Evolutionary conservation across 2,888 invertebrate species (phyloP), one percentile per base, ranked within the genome.

Genomic region (Protonemura montana): DNA sequence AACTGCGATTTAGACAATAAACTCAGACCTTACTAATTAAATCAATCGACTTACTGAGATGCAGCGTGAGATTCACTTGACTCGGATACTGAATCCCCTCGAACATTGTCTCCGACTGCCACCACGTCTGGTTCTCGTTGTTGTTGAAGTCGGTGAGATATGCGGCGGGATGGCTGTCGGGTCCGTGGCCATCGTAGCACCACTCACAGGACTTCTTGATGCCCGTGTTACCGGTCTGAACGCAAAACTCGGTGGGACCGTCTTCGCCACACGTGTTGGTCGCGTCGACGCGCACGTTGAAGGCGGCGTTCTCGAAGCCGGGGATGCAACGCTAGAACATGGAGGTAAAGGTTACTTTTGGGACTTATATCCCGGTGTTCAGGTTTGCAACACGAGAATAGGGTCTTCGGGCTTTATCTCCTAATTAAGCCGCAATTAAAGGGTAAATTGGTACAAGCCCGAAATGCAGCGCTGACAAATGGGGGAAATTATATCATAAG

Each of bases 91-190:
- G 97, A 86, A 98, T 95, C 30, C 96, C 96, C 90, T 99, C 98
- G 90, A 94, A 94, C 98, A 99, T 98, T 0, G 99, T 99, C 91
- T 99, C 98, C 0, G 98, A 98, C 91, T 98, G 98, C 98, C 98
- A 98, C 97, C 98, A 98, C 0, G 98, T 98, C 89, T 96, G 95
- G 90, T 97, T 97, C 89, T 97, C 96, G 88, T 95, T 95, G 91
- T 97, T 97, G 91, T 98, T 97, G 89, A 94, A 94, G 91, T 99
- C 99, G 1, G 99, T 99, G 89, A 99, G 93, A 91, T 94, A 97
- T 85, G 93, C 91, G 25, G 96, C 93, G 82, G 95, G 94, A 90
- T 97, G 97, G 88, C 95, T 93, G 30, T 93, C 93, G 76, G 91
- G 90, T 0, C 92, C 93, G 7, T 93, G 93, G 89, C 89, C 93